Percentiles rank a stretch among this genome's conserved stretches.
These are phyloP conservation scores for Babyrousa celebensis DNA, from an alignment of 2,797 vertebrate genomes.

Conservation along the genomic window DNA sequence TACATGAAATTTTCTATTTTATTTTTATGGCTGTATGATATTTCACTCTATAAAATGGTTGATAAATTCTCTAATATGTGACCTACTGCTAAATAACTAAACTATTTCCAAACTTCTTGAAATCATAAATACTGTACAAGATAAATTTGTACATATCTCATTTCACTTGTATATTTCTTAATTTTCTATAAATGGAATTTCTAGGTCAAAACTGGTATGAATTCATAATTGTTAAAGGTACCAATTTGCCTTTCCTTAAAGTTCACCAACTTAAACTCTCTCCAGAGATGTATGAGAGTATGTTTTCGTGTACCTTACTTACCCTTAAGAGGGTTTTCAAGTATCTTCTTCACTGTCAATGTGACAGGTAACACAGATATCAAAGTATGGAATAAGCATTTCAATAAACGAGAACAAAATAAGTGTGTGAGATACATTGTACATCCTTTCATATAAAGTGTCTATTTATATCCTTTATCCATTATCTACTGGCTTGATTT, in stretches of 20 bases:
- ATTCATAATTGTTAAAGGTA: background rate
- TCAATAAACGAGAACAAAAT: background rate
- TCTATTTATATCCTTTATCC: too few relatives aligned
- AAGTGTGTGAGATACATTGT: background rate
- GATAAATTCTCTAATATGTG: background rate
- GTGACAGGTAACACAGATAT: background rate
- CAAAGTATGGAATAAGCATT: background rate
- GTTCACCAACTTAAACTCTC: background rate
- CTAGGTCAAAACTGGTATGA: background rate
- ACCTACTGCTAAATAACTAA: background rate
- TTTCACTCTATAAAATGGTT: background rate
- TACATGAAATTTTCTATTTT: background rate
- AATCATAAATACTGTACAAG: background rate
- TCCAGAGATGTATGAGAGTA: background rate
- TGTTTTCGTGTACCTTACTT: background rate
- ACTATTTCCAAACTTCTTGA: background rate
- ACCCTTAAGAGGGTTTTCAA: background rate
- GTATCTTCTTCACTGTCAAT: background rate
- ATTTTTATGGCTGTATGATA: background rate
- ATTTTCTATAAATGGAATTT: slow-evolving; percentile 2
- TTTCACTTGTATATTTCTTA: background rate
- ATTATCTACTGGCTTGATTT: background rate
- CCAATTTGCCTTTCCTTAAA: background rate
- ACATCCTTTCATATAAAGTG: background rate
- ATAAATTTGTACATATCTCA: background rate